Evolutionary conservation across 2,888 invertebrate genomes (phyloP).

Genomic region (Pyralis farinalis): DNA sequence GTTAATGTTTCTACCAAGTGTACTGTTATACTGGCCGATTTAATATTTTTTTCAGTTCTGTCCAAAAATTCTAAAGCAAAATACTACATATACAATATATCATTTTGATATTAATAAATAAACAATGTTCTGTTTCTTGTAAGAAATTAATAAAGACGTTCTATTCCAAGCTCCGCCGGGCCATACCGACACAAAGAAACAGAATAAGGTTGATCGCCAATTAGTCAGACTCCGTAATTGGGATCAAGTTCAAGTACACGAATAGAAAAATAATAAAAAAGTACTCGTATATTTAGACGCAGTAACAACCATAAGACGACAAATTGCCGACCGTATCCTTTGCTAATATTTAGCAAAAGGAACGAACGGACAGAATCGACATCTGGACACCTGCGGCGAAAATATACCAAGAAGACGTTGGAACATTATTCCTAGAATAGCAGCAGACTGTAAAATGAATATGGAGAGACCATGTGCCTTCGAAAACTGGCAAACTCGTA

Average conservation of each 20-base stretch:
- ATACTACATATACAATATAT: too few relatives aligned
- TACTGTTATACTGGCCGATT: too few relatives aligned
- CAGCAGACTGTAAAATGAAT: conserved; percentile 78
- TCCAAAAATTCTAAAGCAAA: too few relatives aligned
- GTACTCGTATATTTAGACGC: conserved; percentile 63
- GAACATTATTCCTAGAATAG: conserved; percentile 78
- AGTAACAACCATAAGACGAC: conserved; percentile 48
- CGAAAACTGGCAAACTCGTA: conserved; percentile 51
- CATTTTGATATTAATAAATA: too few relatives aligned
- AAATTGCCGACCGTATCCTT: conserved; percentile 47
- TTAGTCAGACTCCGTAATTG: conserved; percentile 66
- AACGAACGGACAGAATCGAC: conserved; percentile 44
- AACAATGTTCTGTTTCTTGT: too few relatives aligned
- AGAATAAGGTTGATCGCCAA: conserved; percentile 50
- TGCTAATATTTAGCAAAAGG: conserved; percentile 54
- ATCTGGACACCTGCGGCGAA: conserved; percentile 76
- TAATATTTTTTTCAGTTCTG: too few relatives aligned
- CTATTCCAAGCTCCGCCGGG: conserved; percentile 4
- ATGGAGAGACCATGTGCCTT: conserved; percentile 70
- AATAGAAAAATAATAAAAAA: conserved; percentile 41
- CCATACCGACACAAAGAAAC: conserved; percentile 52
- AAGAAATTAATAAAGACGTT: not conserved
- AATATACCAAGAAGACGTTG: conserved; percentile 61
- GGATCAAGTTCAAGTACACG: conserved; percentile 53
- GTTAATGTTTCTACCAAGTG: too few relatives aligned